These are phyloP conservation scores for Tipula unca DNA, from an alignment of 2,888 invertebrate species.

Conservation along the genomic window DNA sequence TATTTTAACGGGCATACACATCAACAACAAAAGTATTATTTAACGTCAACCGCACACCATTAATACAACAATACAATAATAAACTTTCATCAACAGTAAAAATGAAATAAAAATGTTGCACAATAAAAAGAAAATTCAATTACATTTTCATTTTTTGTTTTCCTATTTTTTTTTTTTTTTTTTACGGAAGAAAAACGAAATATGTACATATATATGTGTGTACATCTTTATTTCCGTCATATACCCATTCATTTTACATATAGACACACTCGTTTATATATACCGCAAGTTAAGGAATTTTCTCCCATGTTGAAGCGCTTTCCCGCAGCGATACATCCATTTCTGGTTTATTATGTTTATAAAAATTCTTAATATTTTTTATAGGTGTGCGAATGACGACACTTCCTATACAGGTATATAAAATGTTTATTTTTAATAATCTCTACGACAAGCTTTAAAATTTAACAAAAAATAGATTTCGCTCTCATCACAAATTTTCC, in stretches of 20 bases:
- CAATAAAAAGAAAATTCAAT: background rate
- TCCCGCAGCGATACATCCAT: background rate
- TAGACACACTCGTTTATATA: too few relatives aligned
- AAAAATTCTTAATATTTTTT: background rate
- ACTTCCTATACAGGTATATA: too few relatives aligned
- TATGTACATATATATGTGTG: background rate
- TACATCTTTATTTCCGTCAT: too few relatives aligned
- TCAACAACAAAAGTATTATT: too few relatives aligned
- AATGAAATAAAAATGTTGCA: background rate
- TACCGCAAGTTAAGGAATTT: background rate
- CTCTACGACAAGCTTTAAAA: too few relatives aligned
- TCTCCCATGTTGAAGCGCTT: background rate
- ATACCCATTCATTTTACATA: too few relatives aligned
- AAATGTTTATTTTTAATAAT: too few relatives aligned
- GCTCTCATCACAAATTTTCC: too few relatives aligned
- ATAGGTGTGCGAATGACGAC: background rate
- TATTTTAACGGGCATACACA: background rate
- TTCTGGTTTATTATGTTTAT: background rate
- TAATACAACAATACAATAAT: background rate
- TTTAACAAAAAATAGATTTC: too few relatives aligned
- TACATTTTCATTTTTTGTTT: background rate
- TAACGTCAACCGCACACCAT: background rate
- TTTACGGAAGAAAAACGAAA: background rate
- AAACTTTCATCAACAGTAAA: background rate
- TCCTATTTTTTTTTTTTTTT: too few relatives aligned